These are phyloP conservation scores for Acrossocheilus fasciatus DNA, from an alignment of 2,797 vertebrate genomes.

Conservation along the genomic window DNA sequence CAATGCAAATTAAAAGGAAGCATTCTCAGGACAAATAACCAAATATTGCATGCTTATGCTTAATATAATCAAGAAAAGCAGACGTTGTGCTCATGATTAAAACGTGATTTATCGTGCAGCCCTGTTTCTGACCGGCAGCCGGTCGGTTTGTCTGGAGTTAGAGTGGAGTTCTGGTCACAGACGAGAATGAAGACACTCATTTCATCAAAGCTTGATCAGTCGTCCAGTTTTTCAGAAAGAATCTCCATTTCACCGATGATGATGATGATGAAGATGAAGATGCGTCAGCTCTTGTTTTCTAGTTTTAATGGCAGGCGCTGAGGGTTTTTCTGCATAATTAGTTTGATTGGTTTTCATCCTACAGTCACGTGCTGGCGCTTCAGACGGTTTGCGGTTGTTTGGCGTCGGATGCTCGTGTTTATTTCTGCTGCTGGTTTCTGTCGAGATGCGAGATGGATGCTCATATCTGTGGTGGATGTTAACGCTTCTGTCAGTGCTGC, in stretches of 20 bases:
- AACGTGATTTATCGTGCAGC: background rate
- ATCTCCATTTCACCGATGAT: background rate
- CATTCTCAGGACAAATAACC: background rate
- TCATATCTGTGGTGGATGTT: background rate
- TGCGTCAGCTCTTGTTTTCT: background rate
- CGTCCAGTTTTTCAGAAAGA: background rate
- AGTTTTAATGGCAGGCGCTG: background rate
- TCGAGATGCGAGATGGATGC: too few species aligned
- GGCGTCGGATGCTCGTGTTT: background rate
- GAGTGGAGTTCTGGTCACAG: background rate
- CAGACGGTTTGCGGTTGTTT: too few species aligned
- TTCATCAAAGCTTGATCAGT: too few species aligned
- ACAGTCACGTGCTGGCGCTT: too few species aligned
- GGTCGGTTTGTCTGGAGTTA: too few species aligned
- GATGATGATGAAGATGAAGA: background rate
- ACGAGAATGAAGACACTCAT: background rate
- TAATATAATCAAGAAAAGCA: too few species aligned
- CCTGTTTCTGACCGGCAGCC: background rate
- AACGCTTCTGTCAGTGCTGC: background rate
- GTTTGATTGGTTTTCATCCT: background rate
- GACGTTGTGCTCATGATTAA: background rate
- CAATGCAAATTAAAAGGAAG: background rate
- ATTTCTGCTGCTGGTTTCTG: background rate
- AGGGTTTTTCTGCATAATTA: background rate
- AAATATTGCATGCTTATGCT: background rate